These are phyloP conservation scores for Invenusta paracnida DNA, from an alignment of 2,888 invertebrate genomes.

Conservation along the genomic window DNA sequence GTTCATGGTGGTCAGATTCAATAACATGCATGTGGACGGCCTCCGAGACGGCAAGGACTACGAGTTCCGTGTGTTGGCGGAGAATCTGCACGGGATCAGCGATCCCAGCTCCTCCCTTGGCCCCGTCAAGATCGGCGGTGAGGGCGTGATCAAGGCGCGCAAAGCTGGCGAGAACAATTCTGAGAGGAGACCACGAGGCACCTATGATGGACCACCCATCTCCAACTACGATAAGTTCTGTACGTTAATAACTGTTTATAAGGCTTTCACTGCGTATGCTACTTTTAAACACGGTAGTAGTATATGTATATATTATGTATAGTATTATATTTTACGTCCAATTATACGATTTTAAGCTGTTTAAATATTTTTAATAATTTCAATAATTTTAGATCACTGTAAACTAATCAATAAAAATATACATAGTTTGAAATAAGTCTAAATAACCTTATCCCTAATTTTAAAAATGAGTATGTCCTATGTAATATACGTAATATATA, in stretches of 20 bases:
- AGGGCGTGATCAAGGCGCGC: slow-evolving; percentile 47
- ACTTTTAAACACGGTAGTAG: too few relatives aligned
- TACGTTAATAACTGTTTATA: slow-evolving; percentile 53
- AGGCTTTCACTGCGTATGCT: not conserved
- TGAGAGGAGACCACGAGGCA: slow-evolving; percentile 66
- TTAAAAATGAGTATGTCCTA: too few relatives aligned
- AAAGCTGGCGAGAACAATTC: slow-evolving; percentile 45
- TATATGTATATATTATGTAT: too few relatives aligned
- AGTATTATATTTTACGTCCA: too few relatives aligned
- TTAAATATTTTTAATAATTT: too few relatives aligned
- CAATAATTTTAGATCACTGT: too few relatives aligned
- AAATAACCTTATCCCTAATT: too few relatives aligned
- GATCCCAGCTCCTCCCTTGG: slow-evolving; percentile 83
- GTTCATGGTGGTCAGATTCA: too few relatives aligned
- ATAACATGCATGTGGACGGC: slow-evolving; percentile 75
- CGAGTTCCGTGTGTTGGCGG: slow-evolving; percentile 92
- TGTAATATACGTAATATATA: too few relatives aligned
- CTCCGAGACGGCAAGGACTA: slow-evolving; percentile 86
- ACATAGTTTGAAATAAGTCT: too few relatives aligned
- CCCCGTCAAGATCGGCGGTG: slow-evolving; percentile 50
- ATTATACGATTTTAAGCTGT: too few relatives aligned
- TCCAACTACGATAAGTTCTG: slow-evolving; percentile 92
- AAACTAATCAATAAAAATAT: too few relatives aligned
- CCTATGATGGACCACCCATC: slow-evolving; percentile 73
- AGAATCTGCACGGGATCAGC: slow-evolving; percentile 94